These are phyloP conservation scores for Lordiphosa mommai DNA, from an alignment of 1,140 invertebrate species.

Conservation along the genomic window DNA sequence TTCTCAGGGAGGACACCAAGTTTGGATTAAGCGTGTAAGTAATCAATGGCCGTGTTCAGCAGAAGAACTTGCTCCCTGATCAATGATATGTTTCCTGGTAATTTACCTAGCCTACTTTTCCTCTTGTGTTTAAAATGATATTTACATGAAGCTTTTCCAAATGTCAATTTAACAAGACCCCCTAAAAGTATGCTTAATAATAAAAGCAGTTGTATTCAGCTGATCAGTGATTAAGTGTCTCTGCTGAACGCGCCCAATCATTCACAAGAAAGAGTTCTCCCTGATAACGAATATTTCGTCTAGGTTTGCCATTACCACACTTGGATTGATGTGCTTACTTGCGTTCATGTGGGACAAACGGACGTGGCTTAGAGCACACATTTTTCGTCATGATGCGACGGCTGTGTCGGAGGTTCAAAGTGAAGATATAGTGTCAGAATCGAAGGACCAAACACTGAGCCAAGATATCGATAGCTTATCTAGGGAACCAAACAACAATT, in stretches of 20 bases:
- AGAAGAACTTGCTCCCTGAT: too few relatives aligned
- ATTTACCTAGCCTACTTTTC: too few relatives aligned
- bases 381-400: background rate
- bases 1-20: constrained; percentile 80
- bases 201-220: too few relatives aligned
- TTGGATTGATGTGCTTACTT: constrained; percentile 12
- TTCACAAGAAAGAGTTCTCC: background rate
- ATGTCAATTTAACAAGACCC: too few relatives aligned
- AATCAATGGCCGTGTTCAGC: too few relatives aligned
- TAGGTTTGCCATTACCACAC: constrained; percentile 15
- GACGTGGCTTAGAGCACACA: constrained; percentile 14
- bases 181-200: too few relatives aligned
- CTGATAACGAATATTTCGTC: background rate
- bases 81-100: too few relatives aligned
- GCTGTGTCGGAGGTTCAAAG: background rate
- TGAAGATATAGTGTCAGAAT: background rate
- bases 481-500: background rate
- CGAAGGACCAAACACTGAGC: background rate
- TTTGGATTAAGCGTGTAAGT: constrained; percentile 79
- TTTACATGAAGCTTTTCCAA: too few relatives aligned
- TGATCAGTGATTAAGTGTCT: too few relatives aligned
- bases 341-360: constrained; percentile 31
- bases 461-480: background rate
- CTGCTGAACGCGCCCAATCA: too few relatives aligned
- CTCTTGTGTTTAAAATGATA: too few relatives aligned